A percentile compares a stretch with the other conserved stretches of the same genome.
These are phyloP conservation scores for Lagorchestes hirsutus DNA, from an alignment of 2,797 vertebrate genomes.

Conservation along the genomic window DNA sequence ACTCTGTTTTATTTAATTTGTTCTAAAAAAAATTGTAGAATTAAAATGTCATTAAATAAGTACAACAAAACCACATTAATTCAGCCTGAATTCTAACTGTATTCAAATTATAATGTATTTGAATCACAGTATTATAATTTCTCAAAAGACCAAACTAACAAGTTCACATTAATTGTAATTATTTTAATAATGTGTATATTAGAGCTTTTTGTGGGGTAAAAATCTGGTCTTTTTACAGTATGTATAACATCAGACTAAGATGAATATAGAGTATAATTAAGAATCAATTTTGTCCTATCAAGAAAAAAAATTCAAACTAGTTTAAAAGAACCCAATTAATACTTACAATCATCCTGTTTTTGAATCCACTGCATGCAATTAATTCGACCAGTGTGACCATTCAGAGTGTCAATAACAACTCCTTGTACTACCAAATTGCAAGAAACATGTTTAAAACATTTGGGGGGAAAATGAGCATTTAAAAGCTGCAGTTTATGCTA, in stretches of 20 bases:
- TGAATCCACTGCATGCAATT: constrained; percentile 93
- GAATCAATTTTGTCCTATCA: constrained; percentile 24
- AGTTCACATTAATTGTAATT: too few species aligned
- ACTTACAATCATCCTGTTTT: constrained; percentile 91
- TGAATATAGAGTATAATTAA: not conserved
- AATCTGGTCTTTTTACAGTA: not conserved
- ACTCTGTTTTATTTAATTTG: not conserved
- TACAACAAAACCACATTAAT: constrained; percentile 13
- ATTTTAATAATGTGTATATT: not conserved
- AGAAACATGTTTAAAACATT: constrained; percentile 10
- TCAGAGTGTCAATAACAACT: constrained; percentile 84
- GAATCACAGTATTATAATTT: constrained; percentile 17
- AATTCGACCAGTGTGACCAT: constrained; percentile 92
- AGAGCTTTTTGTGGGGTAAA: not conserved
- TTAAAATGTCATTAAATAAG: constrained; percentile 47
- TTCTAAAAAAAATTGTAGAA: not conserved
- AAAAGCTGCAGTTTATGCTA: constrained; percentile 22
- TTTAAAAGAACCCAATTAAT: constrained; percentile 49
- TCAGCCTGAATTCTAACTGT: constrained; percentile 50
- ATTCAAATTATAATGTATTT: not conserved
- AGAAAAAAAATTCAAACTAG: constrained; percentile 16
- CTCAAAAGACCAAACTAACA: constrained; percentile 2
- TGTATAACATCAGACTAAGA: not conserved
- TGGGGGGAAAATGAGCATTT: not conserved
- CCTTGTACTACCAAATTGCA: not conserved